A percentile compares a stretch with the other conserved stretches of the same genome.
phyloP scores from a whole-genome alignment of 2,113 vertebrate species.

The Eulemur rufifrons region DNA sequence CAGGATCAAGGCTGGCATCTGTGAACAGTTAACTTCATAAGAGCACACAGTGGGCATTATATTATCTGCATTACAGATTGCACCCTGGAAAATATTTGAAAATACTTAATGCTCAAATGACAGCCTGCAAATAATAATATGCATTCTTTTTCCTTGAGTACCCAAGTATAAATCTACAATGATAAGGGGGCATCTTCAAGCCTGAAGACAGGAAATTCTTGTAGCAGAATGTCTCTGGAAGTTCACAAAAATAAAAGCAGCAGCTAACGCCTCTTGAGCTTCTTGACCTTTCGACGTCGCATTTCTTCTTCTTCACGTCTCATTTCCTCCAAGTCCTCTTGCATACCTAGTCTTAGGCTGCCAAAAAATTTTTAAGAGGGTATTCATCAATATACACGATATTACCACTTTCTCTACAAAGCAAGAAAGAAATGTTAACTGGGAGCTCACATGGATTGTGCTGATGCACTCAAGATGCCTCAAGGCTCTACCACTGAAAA shows the following conservation, averaged over 20 bases:
- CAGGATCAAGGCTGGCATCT: conserved; percentile 82
- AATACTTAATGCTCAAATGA: conserved; percentile 81
- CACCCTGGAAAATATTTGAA: conserved; percentile 80
- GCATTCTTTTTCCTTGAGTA: conserved; percentile 79
- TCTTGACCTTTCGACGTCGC: conserved; percentile 87
- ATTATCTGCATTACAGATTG: conserved; percentile 80
- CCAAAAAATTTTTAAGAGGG: conserved; percentile 18
- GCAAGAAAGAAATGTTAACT: conserved; percentile 10
- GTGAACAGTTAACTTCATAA: conserved; percentile 74
- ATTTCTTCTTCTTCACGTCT: conserved; percentile 90
- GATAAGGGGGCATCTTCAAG: conserved; percentile 44
- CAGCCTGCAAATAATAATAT: conserved; percentile 77
- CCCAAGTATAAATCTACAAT: conserved; percentile 78
- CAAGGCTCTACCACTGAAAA: background rate
- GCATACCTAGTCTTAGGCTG: conserved; percentile 92
- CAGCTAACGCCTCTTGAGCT: conserved; percentile 86
- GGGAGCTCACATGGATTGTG: background rate
- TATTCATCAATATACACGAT: conserved; percentile 20
- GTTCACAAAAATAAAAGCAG: conserved; percentile 61
- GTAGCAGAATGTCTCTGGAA: conserved; percentile 40
- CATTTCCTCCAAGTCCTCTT: conserved; percentile 94
- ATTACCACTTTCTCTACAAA: conserved; percentile 40
- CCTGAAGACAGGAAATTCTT: conserved; percentile 60
- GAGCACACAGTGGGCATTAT: conserved; percentile 69
- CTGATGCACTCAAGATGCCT: background rate